Conservation (phyloP, 2,113 vertebrate genomes). For the Eudyptes chrysolophus region DNA sequence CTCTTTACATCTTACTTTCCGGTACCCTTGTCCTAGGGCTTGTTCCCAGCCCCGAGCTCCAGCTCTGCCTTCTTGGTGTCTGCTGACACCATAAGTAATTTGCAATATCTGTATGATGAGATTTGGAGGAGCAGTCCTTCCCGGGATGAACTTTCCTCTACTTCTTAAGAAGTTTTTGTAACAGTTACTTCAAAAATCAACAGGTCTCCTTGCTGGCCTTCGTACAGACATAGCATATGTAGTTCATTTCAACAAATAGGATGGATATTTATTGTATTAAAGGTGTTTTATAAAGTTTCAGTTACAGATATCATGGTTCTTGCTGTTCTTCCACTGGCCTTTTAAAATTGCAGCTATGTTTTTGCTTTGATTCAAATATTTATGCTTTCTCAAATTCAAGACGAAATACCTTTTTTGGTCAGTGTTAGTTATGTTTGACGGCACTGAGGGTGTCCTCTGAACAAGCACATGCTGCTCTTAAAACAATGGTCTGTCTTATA, state of each 20-base stretch:
- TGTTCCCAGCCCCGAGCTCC: not conserved
- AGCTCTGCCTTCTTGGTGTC: not conserved
- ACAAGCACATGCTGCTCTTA: constrained; percentile 14
- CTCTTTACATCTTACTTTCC: not conserved
- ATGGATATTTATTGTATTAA: not conserved
- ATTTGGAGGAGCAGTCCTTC: not conserved
- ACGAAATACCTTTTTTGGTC: constrained; percentile 17
- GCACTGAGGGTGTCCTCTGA: not conserved
- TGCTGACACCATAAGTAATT: not conserved
- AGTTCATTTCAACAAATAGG: not conserved
- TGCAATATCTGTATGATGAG: not conserved
- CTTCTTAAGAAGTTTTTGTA: not conserved
- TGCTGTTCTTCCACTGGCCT: not conserved
- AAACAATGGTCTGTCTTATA: constrained; percentile 19
- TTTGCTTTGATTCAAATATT: constrained; percentile 36
- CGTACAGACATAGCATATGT: not conserved
- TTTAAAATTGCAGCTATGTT: not conserved
- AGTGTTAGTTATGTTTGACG: not conserved
- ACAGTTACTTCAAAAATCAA: not conserved
- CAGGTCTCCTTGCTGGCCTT: not conserved
- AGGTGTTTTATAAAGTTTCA: not conserved
- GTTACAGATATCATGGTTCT: not conserved
- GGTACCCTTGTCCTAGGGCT: not conserved
- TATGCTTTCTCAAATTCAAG: constrained; percentile 18
- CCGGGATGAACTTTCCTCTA: not conserved